Percentiles rank a stretch among this genome's conserved stretches.
Conservation (phyloP, 2,113 vertebrate species). For the Jaculus jaculus region DNA sequence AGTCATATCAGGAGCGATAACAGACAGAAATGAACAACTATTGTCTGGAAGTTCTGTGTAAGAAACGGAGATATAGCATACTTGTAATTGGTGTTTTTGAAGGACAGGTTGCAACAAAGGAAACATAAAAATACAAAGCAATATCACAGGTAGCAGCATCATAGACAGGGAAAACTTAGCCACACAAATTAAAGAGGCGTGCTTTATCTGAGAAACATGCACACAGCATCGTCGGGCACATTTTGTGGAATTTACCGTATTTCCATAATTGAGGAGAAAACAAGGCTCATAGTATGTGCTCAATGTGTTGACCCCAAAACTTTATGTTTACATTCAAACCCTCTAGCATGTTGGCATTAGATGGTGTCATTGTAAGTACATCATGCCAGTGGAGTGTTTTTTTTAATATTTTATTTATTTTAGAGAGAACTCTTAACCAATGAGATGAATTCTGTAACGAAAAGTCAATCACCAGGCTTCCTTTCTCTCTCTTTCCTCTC, state of each 20-base stretch:
- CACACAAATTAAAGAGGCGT: neutral
- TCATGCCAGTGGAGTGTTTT: neutral
- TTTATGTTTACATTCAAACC: neutral
- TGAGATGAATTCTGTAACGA: neutral
- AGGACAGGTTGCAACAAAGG: neutral
- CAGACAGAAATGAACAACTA: neutral
- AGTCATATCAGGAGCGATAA: neutral
- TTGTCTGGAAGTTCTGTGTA: neutral
- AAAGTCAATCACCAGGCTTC: neutral
- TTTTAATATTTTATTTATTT: too few relatives aligned
- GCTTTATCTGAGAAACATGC: neutral
- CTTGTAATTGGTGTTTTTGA: neutral
- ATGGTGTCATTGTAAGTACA: neutral
- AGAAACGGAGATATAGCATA: neutral
- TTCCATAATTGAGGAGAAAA: neutral
- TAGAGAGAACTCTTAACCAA: neutral
- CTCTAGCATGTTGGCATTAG: neutral
- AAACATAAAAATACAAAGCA: constrained; percentile 18
- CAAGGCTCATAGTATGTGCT: neutral
- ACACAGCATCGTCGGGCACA: neutral
- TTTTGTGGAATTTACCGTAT: neutral
- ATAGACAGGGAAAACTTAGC: neutral
- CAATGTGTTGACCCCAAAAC: neutral
- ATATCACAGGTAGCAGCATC: neutral
- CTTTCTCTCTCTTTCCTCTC: too few relatives aligned